Base-by-base conservation (phyloP, 2,797 vertebrate species). In the Ciconia nigra region DNA sequence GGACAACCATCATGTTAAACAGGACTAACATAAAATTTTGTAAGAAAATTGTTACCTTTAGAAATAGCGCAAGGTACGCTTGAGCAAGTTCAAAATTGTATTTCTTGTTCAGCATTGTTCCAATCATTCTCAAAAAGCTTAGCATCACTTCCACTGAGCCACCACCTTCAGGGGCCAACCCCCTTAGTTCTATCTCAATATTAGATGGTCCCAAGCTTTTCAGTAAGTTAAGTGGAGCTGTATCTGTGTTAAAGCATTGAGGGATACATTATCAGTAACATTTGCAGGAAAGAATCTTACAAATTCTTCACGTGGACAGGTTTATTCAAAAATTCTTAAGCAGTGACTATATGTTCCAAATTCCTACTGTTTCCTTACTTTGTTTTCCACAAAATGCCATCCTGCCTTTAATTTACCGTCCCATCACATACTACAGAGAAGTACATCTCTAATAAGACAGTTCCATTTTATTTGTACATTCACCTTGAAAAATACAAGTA, bases 41-140 rank as follows among this genome's bases (percentile, higher is more conserved):
- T 19, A 31, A 65, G 42, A 80, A 58, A 95, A 55, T 0, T 24
- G 3, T 97, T 97, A 99, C 99, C 99, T 99, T 99, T 69, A 99
- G 94, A 97, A 99, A 99, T 7, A 99, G 98, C 0, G 99, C 99
- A 87, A 99, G 98, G 96, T 99, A 99, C 0, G 99, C 99, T 22
- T 99, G 99, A 10, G 99, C 98, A 84, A 99, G 97, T 83, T 99
- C 99, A 9, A 99, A 99, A 97, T 99, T 99, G 87, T 97, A 97
- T 94, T 99, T 99, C 82, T 97, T 98, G 14, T 96, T 91, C 97
- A 99, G 91, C 98, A 99, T 99, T 95, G 96, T 94, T 85, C 97
- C 97, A 71, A 99, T 98, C 99, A 99, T 99, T 72, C 95, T 98
- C 55, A 99, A 96, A 94, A 99, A 99, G 92, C 99, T 98, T 13